Base-by-base conservation (phyloP, 2,888 invertebrate species). In the Pimpla rufipes region DNA sequence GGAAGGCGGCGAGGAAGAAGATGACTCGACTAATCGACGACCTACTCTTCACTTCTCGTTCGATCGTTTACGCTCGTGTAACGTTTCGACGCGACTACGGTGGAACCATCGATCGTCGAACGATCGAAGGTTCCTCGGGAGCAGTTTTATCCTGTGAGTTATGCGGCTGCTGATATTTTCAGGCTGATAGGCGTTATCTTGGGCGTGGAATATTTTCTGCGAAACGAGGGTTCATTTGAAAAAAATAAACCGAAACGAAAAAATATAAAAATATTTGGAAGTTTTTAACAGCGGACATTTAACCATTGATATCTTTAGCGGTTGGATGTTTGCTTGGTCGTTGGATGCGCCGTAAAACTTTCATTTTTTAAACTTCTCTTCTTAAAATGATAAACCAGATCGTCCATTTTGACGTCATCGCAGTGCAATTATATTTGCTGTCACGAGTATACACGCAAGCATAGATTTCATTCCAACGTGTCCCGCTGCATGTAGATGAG, bases 1-100 rank as follows among this genome's bases (percentile, higher is more conserved):
- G 42, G 16, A 62, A 29, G 37, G 52, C n/a, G 52, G 23, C 64
- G 42, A 35, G 59, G 45, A 21, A 59, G 67, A 37, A 59, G 59
- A 76, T 90, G 90, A 90, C 89, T 88, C 86, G 86, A 79, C 83
- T 79, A 77, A 83, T 83, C 76, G 62, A 62, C 73, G 75, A 62
- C 55, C 74, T 79, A 74, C 74, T 76, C 83, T 73, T 67, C 35
- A 73, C 79, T 79, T 35, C 70, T 16, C 67, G 83, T 87, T 86
- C 81, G 76, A 71, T 67, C 59, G 66, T 75, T 79, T 79, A 79
- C 64, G 57, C 66, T 13, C 45, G 21, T 50, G 45, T 42, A 70
- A 45, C 42, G 37, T 45, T n/a, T 68, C 64, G 83, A 82, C 79
- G 81, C 2, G 62, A 57, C 74, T 79, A 59, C 66, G 78, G 74